phyloP scores from a whole-genome alignment of 2,888 invertebrate species.

The Ophioninae sp. region DNA sequence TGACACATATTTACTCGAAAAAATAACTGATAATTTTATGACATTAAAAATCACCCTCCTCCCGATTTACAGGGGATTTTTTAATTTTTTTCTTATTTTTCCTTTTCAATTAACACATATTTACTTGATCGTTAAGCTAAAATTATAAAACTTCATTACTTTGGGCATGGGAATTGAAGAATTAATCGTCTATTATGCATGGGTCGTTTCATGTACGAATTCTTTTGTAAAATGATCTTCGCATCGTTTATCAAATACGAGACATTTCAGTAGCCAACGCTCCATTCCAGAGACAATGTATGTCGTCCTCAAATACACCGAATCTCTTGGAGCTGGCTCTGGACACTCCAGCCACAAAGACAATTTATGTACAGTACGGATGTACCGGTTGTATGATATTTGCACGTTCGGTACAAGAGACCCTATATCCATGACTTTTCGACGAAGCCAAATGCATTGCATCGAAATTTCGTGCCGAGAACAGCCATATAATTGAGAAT shows the following conservation, averaged over 20 bases:
- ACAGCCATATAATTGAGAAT: conserved; percentile 61
- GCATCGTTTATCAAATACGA: too few species aligned
- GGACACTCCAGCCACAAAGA: neutral
- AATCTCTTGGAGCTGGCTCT: conserved; percentile 14
- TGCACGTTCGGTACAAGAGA: neutral
- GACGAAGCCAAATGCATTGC: conserved; percentile 19
- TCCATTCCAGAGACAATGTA: neutral
- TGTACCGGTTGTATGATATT: conserved; percentile 9
- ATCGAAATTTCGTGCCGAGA: conserved; percentile 41
- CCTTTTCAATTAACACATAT: too few species aligned
- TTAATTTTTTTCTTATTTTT: too few species aligned
- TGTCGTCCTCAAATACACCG: conserved; percentile 14
- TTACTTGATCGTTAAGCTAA: too few species aligned
- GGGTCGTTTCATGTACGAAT: neutral
- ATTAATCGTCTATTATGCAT: neutral
- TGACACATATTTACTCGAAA: too few species aligned
- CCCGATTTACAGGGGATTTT: too few species aligned
- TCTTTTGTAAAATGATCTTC: neutral
- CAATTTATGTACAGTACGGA: neutral
- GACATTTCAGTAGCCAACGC: neutral
- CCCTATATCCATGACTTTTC: conserved; percentile 24
- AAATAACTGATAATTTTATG: too few species aligned
- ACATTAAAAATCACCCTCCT: too few species aligned
- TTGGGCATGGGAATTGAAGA: too few species aligned
- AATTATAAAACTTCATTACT: too few species aligned